phyloP scores from a whole-genome alignment of 2,888 invertebrate genomes.

The Drosophila monieri region DNA sequence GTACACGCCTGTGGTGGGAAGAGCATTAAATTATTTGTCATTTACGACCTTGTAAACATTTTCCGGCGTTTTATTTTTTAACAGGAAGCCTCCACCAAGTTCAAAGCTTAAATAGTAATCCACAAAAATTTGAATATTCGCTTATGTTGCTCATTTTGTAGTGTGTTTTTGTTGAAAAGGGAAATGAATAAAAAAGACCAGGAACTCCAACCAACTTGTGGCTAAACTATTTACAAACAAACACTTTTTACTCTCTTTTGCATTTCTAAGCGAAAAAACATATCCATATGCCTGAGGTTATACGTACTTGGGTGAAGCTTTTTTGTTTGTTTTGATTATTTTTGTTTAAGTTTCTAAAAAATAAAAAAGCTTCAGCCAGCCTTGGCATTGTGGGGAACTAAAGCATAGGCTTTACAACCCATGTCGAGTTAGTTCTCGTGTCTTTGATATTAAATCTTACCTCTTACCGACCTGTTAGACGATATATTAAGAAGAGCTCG shows the following conservation, averaged over 20 bases:
- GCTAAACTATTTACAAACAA: slow-evolving; percentile 4
- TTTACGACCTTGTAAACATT: neutral
- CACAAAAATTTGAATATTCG: neutral
- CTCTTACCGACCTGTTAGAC: slow-evolving; percentile 53
- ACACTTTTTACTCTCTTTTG: slow-evolving; percentile 15
- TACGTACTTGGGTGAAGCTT: neutral
- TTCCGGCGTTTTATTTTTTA: neutral
- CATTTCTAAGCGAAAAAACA: neutral
- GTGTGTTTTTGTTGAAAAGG: neutral
- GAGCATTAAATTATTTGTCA: neutral
- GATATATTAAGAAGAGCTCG: slow-evolving; percentile 50
- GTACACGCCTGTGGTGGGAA: slow-evolving; percentile 41
- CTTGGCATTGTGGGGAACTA: neutral
- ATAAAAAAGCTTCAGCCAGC: neutral
- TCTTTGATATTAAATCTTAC: slow-evolving; percentile 37
- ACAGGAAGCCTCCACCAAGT: neutral
- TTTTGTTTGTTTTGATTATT: neutral
- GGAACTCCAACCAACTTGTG: neutral
- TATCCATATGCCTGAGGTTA: neutral
- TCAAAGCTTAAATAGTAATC: slow-evolving; percentile 1
- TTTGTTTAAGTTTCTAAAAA: neutral
- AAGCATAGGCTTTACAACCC: too few species aligned
- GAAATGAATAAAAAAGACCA: neutral
- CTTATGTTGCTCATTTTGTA: neutral
- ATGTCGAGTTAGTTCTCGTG: neutral